Percentiles rank a stretch among this genome's conserved stretches.
These are phyloP conservation scores for Brachionus paranguensis DNA, from an alignment of 1,140 invertebrate species.

Conservation along the genomic window DNA sequence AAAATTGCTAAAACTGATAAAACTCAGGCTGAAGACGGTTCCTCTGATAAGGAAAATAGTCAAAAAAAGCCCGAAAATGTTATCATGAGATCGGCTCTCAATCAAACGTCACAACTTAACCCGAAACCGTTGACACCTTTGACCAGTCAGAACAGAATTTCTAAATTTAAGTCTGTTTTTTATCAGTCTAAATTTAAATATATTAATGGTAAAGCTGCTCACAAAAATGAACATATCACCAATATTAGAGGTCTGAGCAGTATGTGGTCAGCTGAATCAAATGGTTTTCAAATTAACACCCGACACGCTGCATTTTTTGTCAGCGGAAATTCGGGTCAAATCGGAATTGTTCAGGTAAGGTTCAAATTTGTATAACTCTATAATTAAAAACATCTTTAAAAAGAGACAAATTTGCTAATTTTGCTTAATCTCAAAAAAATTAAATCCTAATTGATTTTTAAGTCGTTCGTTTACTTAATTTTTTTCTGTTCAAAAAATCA, in stretches of 20 bases:
- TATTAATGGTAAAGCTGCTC: conserved; percentile 77
- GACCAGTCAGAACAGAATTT: neutral
- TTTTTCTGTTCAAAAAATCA: too few species aligned
- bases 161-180: conserved; percentile 52
- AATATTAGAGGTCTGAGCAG: conserved; percentile 82
- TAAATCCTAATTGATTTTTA: too few species aligned
- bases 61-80: conserved; percentile 9
- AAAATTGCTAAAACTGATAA: neutral
- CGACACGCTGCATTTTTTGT: conserved; percentile 77
- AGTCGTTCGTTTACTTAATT: too few species aligned
- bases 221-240: conserved; percentile 83
- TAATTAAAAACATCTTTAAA: too few species aligned
- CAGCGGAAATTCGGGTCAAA: conserved; percentile 77
- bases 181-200: conserved; percentile 87
- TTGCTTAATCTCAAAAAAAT: too few species aligned
- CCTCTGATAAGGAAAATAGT: neutral
- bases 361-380: neutral
- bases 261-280: conserved; percentile 84
- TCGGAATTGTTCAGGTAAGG: conserved; percentile 70
- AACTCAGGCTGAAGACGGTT: neutral
- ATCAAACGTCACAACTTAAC: neutral
- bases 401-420: too few species aligned
- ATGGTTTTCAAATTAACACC: conserved; percentile 81
- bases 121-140: neutral
- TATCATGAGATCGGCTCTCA: neutral